phyloP scores from a whole-genome alignment of 1,140 invertebrate species.

The Drosophila pachea region DNA sequence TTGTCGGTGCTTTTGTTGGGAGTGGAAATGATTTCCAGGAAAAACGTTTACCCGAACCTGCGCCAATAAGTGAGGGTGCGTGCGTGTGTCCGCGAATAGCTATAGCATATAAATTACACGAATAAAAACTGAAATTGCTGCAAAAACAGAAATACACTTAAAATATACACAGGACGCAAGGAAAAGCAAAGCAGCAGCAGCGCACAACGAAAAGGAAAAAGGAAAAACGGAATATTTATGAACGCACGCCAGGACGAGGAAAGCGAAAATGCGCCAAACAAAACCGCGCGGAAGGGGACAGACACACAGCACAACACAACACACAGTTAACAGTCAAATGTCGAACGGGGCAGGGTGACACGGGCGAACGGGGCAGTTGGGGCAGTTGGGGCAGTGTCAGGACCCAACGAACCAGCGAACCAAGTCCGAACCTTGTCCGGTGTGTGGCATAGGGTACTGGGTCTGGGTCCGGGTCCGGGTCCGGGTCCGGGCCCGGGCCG shows the following conservation, averaged over 20 bases:
- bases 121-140: conserved; percentile 75
- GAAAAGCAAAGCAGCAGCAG: conserved; percentile 5
- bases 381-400: conserved; percentile 13
- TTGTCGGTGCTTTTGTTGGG: background rate
- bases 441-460: conserved; percentile 12
- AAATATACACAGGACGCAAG: conserved; percentile 36
- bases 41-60: conserved; percentile 69
- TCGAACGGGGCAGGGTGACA: background rate
- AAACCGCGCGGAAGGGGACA: conserved; percentile 14
- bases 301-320: conserved; percentile 14
- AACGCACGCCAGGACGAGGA: conserved; percentile 65
- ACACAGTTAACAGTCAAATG: conserved; percentile 46
- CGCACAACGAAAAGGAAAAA: conserved; percentile 48
- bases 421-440: conserved; percentile 60
- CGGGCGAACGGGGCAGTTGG: background rate
- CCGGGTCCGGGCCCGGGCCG: conserved; percentile 1
- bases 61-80: conserved; percentile 52
- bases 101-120: conserved; percentile 68
- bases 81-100: conserved; percentile 15
- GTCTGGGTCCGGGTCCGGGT: conserved; percentile 5
- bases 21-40: conserved; percentile 50
- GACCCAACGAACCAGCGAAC: conserved; percentile 56
- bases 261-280: conserved; percentile 72
- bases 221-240: conserved; percentile 71
- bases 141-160: conserved; percentile 74